phyloP scores from a whole-genome alignment of 2,888 invertebrate species.

The Habrosyne pyritoides region DNA sequence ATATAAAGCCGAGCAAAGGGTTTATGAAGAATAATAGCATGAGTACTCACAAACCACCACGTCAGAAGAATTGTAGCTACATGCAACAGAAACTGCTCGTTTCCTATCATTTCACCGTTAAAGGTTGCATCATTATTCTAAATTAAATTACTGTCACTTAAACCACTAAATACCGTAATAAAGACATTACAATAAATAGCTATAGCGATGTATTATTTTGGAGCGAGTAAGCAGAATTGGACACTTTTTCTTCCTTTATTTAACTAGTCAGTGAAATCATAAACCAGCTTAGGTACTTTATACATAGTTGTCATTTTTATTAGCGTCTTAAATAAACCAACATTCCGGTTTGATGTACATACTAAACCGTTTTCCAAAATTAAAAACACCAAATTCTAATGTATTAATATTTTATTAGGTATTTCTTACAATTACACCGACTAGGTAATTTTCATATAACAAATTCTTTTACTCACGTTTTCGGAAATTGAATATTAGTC shows the following conservation, averaged over 20 bases:
- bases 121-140: no score
- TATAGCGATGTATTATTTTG: neutral
- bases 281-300: neutral
- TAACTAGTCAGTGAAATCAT: neutral
- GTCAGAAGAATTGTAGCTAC: neutral
- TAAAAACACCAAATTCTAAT: neutral
- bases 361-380: neutral
- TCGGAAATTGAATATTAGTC: slow-evolving; percentile 27
- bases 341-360: neutral
- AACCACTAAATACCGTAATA: no score
- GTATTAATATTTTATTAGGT: neutral
- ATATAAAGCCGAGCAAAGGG: neutral
- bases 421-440: neutral
- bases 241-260: neutral
- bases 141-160: no score
- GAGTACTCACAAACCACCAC: neutral
- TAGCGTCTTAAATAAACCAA: neutral
- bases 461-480: slow-evolving; percentile 34
- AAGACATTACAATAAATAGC: neutral
- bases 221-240: neutral
- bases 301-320: neutral
- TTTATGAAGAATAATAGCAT: neutral
- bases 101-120: neutral
- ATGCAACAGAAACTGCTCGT: neutral
- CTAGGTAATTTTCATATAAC: neutral